Percentiles rank a stretch among this genome's conserved stretches.
Evolutionary conservation across 2,888 invertebrate genomes (phyloP).

Genomic region (Cosmia pyralina): DNA sequence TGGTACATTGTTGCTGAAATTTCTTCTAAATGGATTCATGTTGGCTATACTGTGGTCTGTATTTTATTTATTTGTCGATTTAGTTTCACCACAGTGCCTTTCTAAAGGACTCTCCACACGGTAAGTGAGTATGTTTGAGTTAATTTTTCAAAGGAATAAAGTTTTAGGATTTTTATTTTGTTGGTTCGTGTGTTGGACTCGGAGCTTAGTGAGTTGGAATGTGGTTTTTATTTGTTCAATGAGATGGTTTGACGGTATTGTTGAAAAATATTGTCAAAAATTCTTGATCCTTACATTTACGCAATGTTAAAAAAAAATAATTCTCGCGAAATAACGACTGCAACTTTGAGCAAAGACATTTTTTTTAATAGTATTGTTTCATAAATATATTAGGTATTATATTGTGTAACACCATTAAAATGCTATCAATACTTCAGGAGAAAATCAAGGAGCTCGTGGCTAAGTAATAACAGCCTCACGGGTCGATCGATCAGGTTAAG

Average conservation of each 20-base stretch:
- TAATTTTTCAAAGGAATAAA: slow-evolving; percentile 20
- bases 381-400: no score
- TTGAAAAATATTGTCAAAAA: not conserved
- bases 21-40: slow-evolving; percentile 43
- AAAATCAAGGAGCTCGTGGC: no score
- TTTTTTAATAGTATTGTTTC: no score
- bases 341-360: not conserved
- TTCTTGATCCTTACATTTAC: not conserved
- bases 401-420: not conserved
- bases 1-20: slow-evolving; percentile 35
- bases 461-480: no score
- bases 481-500: no score
- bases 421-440: not conserved
- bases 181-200: not conserved
- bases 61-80: slow-evolving; percentile 46
- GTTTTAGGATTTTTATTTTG: slow-evolving; percentile 1
- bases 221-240: not conserved
- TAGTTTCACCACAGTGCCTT: slow-evolving; percentile 33
- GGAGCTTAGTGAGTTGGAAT: slow-evolving; percentile 11
- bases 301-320: not conserved
- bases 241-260: not conserved
- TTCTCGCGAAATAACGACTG: not conserved
- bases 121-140: slow-evolving; percentile 8
- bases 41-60: slow-evolving; percentile 26
- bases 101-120: slow-evolving; percentile 11